Conservation (phyloP, 2,888 invertebrate species). For the Pristionchus mayeri region DNA sequence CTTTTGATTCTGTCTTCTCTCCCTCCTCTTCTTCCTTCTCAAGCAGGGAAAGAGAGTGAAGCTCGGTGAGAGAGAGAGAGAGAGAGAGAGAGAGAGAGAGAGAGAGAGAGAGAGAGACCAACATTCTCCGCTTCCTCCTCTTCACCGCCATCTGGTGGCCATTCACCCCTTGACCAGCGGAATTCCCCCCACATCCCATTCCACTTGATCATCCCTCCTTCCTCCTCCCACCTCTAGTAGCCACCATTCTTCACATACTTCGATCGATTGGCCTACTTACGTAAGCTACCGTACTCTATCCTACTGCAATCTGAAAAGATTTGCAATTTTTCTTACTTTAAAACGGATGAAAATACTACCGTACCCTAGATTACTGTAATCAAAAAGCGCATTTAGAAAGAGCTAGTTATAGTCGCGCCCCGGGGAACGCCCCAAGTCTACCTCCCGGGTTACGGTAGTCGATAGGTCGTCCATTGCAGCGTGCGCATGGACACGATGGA, state of each 20-base stretch:
- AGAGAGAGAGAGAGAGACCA: not conserved
- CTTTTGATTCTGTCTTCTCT: not conserved
- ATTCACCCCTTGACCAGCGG: constrained; percentile 14
- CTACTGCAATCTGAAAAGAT: too few species aligned
- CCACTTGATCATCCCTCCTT: not conserved
- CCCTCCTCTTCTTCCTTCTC: not conserved
- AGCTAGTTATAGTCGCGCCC: too few species aligned
- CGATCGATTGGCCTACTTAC: too few species aligned
- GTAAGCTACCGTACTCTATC: too few species aligned
- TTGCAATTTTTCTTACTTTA: too few species aligned
- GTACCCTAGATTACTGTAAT: too few species aligned
- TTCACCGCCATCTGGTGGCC: constrained; percentile 9
- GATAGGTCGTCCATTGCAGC: constrained; percentile 57
- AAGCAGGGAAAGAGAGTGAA: not conserved
- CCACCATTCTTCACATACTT: not conserved
- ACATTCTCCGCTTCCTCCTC: not conserved
- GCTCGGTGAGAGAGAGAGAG: not conserved
- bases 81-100: not conserved
- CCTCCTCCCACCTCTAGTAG: not conserved
- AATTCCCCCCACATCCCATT: not conserved
- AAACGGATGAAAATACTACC: too few species aligned
- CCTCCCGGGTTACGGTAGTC: too few species aligned
- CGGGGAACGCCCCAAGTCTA: too few species aligned
- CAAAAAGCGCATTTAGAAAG: too few species aligned
- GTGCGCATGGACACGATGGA: constrained; percentile 75